Evolutionary conservation across 2,888 invertebrate genomes (phyloP).

Genomic region (Invenusta paracnida): DNA sequence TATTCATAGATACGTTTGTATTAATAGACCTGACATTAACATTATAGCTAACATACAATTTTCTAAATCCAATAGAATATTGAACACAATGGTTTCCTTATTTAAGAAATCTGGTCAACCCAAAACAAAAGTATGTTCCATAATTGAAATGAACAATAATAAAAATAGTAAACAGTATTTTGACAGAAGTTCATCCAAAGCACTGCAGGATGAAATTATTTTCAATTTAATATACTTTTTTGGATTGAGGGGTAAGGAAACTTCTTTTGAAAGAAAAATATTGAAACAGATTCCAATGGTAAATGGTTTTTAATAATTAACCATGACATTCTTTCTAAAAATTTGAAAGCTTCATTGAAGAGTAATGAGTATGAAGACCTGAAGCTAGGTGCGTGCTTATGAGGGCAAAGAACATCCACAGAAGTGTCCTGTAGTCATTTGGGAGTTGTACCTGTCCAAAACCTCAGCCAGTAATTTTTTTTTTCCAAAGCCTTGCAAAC

Average conservation of each 20-base stretch:
- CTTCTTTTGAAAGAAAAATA: neutral
- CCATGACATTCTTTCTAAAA: slow-evolving; percentile 36
- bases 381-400: neutral
- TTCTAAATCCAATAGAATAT: slow-evolving; percentile 30
- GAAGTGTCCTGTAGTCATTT: slow-evolving; percentile 33
- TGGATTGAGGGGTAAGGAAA: slow-evolving; percentile 34
- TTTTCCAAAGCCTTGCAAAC: slow-evolving; percentile 12
- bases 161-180: neutral
- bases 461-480: slow-evolving; percentile 15
- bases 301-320: slow-evolving; percentile 31
- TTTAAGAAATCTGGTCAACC: slow-evolving; percentile 31
- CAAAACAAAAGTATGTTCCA: slow-evolving; percentile 18
- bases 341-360: slow-evolving; percentile 34
- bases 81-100: slow-evolving; percentile 25
- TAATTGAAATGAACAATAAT: slow-evolving; percentile 25
- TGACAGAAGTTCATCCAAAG: neutral
- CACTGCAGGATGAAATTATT: slow-evolving; percentile 37
- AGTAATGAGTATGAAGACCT: neutral
- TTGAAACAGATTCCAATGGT: slow-evolving; percentile 28
- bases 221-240: slow-evolving; percentile 37
- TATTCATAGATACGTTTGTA: slow-evolving; percentile 24
- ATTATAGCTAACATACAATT: slow-evolving; percentile 6
- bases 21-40: slow-evolving; percentile 23
- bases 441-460: slow-evolving; percentile 17
- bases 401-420: neutral